Base-by-base conservation (phyloP, 2,797 vertebrate species). In the Megaceryle alcyon region DNA sequence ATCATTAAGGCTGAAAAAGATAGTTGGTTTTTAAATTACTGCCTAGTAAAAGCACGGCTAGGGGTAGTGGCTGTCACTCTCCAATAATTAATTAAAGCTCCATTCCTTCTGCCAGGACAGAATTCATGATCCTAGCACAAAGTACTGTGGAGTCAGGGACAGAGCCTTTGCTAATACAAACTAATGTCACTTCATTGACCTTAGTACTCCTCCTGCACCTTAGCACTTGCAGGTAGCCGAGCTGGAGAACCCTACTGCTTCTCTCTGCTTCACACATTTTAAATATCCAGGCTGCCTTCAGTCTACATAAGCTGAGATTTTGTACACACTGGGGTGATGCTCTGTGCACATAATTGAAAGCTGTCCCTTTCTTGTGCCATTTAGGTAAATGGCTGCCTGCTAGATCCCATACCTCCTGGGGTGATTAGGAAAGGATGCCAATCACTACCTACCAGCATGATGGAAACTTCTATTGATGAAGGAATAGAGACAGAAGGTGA, bases 381-480 rank as follows among this genome's bases (percentile, higher is more conserved):
- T 5, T 95, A 99, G 99, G 98, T 99, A 43, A 99, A 99, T 0
- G 99, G 99, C 96, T 99, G 99, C 94, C 98, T 99, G 94, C 98
- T 99, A 89, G 99, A 99, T 95, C 99, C 99, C 2, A 97, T 99
- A 64, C 99, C 99, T 25, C 97, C 99, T 3, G 54, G 98, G 91
- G 97, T 97, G 88, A 97, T 98, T 26, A 98, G 99, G 95, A 99
- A 99, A 84, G 99, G 98, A n/a, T 99, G 99, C 97, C 98, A 99
- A 39, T 99, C 99, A 0, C 98, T 99, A 44, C 99, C 99, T n/a
- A 99, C 98, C 97, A 99, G 99, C 98, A 98, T 99, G 99, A 99
- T 99, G 99, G 99, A 99, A 96, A 99, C 98, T 1, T 99, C 99
- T 3, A 99, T 99, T 3, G 99, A 99, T 4, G 99, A 99, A 95